Evolutionary conservation across 2,113 vertebrate species (phyloP).

Genomic region (Phaethon lepturus): DNA sequence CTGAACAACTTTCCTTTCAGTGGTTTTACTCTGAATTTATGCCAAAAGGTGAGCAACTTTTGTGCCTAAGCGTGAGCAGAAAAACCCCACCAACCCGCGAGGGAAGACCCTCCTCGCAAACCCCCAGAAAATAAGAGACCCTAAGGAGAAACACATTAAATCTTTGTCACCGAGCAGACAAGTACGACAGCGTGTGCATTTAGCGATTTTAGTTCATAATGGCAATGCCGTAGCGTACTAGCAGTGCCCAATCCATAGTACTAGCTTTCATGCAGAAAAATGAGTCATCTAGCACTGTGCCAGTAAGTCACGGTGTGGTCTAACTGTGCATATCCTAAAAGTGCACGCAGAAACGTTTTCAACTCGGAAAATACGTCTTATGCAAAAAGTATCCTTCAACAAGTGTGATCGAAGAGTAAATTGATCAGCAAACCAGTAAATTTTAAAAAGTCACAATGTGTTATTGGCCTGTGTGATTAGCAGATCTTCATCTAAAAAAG

Average conservation of each 20-base stretch:
- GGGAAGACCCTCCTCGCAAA: not conserved
- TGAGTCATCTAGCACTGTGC: rapidly evolving
- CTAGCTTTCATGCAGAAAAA: not conserved
- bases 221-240: too few relatives aligned
- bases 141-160: not conserved
- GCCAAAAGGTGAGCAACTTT: not conserved
- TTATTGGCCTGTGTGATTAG: not conserved
- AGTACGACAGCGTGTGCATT: not conserved
- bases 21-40: not conserved
- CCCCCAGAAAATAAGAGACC: not conserved
- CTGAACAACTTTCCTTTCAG: not conserved
- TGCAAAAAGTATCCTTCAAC: not conserved
- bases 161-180: not conserved
- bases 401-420: not conserved
- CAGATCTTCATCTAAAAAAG: not conserved
- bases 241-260: too few relatives aligned
- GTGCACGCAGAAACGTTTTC: not conserved
- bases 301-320: not conserved
- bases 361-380: not conserved
- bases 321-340: not conserved
- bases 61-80: not conserved
- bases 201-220: not conserved
- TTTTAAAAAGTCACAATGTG: not conserved
- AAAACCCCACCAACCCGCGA: not conserved
- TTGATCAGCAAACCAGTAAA: not conserved